A percentile compares a stretch with the other conserved stretches of the same genome.
Evolutionary conservation across 2,888 invertebrate genomes (phyloP).

Genomic region (Amaurobius ferox): DNA sequence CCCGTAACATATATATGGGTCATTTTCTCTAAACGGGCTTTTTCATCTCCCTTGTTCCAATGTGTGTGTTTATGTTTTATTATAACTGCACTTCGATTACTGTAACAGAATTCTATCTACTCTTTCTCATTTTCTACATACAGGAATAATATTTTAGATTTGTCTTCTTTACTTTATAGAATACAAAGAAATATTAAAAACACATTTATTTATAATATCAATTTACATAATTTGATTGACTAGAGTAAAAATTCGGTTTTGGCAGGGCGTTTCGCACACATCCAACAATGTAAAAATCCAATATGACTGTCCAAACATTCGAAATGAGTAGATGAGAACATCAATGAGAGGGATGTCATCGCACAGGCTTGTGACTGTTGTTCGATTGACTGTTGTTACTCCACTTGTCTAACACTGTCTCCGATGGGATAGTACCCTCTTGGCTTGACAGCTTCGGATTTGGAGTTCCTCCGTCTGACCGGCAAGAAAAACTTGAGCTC

Average conservation of each 20-base stretch:
- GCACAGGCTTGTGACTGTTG: constrained; percentile 43
- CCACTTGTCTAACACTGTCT: constrained; percentile 43
- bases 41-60: no score
- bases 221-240: constrained; percentile 64
- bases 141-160: no score
- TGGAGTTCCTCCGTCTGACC: constrained; percentile 27
- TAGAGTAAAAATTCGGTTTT: constrained; percentile 70
- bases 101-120: no score
- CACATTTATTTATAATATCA: constrained; percentile 62
- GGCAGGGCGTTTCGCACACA: constrained; percentile 60
- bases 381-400: constrained; percentile 45
- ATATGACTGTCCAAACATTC: constrained; percentile 33
- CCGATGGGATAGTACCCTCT: constrained; percentile 15
- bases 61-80: no score
- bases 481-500: constrained; percentile 40
- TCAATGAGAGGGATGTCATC: constrained; percentile 49
- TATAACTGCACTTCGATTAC: no score
- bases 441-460: constrained; percentile 16
- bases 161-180: no score
- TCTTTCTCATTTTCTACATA: no score
- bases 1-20: no score
- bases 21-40: no score
- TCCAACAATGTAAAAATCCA: constrained; percentile 25
- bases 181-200: constrained; percentile 12
- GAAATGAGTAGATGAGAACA: constrained; percentile 47